Percentiles rank a stretch among this genome's conserved stretches.
phyloP scores from a whole-genome alignment of 2,113 vertebrate species.

The Prinia subflava region DNA sequence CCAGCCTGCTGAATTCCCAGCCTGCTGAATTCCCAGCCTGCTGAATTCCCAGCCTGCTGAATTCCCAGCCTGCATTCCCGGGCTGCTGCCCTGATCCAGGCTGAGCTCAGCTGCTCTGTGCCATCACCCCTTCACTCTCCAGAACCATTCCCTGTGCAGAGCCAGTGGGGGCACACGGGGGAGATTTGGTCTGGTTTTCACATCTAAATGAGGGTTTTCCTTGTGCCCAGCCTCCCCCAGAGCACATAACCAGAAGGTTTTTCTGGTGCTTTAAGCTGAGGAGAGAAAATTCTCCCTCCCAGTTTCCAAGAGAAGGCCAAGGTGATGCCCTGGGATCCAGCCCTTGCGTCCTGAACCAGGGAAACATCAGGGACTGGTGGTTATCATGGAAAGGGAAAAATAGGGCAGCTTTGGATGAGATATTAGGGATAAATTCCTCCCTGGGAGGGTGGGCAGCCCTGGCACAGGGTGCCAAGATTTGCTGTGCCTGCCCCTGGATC shows the following conservation, averaged over 20 bases:
- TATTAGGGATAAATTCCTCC: neutral
- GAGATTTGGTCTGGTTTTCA: neutral
- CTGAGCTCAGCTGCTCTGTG: neutral
- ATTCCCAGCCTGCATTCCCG: neutral
- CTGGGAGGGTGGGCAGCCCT: rapidly evolving
- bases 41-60: neutral
- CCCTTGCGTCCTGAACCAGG: neutral
- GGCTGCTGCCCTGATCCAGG: neutral
- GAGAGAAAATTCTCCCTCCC: neutral
- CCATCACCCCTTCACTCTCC: neutral
- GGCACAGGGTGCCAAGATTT: neutral
- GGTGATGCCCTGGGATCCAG: neutral
- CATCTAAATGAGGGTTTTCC: neutral
- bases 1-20: neutral
- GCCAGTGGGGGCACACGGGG: neutral
- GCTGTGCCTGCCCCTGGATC: neutral
- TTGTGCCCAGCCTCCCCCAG: neutral
- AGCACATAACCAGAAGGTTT: neutral
- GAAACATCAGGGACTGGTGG: neutral
- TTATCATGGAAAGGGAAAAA: neutral
- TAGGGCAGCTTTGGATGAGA: neutral
- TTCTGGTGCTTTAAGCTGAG: neutral
- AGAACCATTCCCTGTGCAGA: neutral
- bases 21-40: neutral
- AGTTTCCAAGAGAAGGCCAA: neutral